These are phyloP conservation scores for Urocyon cinereoargenteus DNA, from an alignment of 2,797 vertebrate species.

Conservation along the genomic window DNA sequence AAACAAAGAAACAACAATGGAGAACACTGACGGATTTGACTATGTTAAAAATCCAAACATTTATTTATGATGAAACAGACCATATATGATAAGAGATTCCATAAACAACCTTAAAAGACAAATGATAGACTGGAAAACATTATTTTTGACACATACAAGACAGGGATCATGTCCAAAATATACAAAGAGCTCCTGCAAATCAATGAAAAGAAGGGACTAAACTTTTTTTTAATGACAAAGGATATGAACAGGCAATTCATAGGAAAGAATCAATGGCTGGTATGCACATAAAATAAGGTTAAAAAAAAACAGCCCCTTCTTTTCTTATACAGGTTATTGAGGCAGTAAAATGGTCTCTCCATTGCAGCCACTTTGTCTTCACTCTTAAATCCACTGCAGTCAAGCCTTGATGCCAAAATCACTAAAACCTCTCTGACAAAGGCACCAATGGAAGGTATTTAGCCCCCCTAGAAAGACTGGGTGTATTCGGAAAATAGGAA, in stretches of 20 bases:
- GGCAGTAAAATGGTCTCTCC: neutral
- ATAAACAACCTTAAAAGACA: neutral
- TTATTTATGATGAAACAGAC: neutral
- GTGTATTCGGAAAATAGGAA: neutral
- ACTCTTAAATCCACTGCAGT: neutral
- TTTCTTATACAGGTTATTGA: neutral
- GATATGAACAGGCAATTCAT: neutral
- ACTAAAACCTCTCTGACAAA: neutral
- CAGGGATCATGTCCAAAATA: neutral
- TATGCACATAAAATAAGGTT: neutral
- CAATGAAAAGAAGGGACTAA: neutral
- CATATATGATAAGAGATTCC: neutral
- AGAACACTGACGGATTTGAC: slow-evolving; percentile 18
- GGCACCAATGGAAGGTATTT: neutral
- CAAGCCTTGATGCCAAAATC: neutral
- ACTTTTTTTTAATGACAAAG: neutral
- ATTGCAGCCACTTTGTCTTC: neutral
- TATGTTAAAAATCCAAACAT: neutral
- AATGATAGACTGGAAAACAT: neutral
- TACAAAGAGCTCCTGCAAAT: neutral
- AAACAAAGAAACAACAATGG: neutral
- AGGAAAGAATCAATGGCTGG: neutral
- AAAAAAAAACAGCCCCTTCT: neutral
- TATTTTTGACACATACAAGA: neutral
- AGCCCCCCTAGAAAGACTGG: neutral